Evolutionary conservation across 2,888 invertebrate species (phyloP), one percentile per base, ranked within the genome.

Genomic region (Parnassius mnemosyne): DNA sequence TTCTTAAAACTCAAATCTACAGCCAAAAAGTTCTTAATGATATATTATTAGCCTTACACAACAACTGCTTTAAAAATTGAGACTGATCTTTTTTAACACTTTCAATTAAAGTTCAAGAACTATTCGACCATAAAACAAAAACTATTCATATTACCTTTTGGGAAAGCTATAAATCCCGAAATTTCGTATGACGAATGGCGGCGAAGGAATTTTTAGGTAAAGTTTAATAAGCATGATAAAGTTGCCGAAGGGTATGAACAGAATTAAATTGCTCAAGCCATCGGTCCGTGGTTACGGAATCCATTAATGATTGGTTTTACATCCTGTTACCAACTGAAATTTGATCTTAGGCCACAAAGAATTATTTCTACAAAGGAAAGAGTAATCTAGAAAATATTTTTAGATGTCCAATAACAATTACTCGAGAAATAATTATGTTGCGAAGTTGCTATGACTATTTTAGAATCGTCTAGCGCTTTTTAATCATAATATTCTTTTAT

Each of bases 271-370:
- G 57, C 58, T n/a, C 52, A 9, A 57, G n/a, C 34, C 61, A 61
- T 61, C 59, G 55, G n/a, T 47, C 42, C 41, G 56, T 56, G 55
- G 59, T 59, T 56, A 53, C 46, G 59, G 58, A 58, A 73, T 71
- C 70, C 69, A 80, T 80, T 80, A 80, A 64, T 74, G 68, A 80
- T 83, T 80, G 67, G 79, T 70, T 78, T 73, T 77, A 80, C 79
- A 79, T 81, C 81, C 80, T 82, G 79, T 68, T 61, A 60, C 69
- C 72, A 69, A 72, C 73, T 44, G 67, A 73, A 68, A 69, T 71
- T 70, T 68, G 65, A 66, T 67, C 72, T 68, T 66, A 66, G 11
- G 47, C 9, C 9, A 44, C 54, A 51, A 51, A 41, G 46, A 63
- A 47, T 7, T 20, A 10, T 20, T 55, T 16, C 20, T 44, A 41